These are phyloP conservation scores for Leptopilina clavipes DNA, from an alignment of 1,140 invertebrate species.

Conservation along the genomic window DNA sequence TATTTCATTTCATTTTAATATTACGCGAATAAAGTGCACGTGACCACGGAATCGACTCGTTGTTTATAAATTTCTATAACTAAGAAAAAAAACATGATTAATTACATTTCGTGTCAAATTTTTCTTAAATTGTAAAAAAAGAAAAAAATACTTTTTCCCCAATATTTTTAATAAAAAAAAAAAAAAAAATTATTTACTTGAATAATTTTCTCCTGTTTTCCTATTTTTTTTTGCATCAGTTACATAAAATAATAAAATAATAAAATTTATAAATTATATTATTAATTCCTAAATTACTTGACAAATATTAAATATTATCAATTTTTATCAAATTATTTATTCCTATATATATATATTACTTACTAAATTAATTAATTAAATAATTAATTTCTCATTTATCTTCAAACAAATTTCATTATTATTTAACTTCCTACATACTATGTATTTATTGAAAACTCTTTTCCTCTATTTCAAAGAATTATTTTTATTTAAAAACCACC, in stretches of 20 bases:
- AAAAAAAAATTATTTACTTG: no score
- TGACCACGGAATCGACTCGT: neutral
- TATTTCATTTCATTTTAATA: conserved; percentile 29
- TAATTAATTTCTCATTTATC: no score
- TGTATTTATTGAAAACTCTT: neutral
- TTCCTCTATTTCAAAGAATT: neutral
- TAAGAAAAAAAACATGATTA: neutral
- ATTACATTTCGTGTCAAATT: conserved; percentile 5
- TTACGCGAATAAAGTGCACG: conserved; percentile 15
- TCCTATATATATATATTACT: no score
- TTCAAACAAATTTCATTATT: neutral
- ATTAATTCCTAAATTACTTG: no score
- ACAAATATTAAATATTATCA: no score
- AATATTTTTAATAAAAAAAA: no score
- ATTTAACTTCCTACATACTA: neutral
- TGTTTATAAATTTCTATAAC: conserved; percentile 2
- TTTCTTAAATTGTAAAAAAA: neutral
- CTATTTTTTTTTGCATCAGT: no score
- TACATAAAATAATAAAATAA: no score
- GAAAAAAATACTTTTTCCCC: neutral
- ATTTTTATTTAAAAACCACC: neutral
- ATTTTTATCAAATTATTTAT: no score
- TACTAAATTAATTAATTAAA: no score
- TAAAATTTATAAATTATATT: no score
- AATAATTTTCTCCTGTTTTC: no score